Percentiles rank a stretch among this genome's conserved stretches.
Evolutionary conservation across 2,113 vertebrate species (phyloP).

Genomic region (Bubo blakistoni): DNA sequence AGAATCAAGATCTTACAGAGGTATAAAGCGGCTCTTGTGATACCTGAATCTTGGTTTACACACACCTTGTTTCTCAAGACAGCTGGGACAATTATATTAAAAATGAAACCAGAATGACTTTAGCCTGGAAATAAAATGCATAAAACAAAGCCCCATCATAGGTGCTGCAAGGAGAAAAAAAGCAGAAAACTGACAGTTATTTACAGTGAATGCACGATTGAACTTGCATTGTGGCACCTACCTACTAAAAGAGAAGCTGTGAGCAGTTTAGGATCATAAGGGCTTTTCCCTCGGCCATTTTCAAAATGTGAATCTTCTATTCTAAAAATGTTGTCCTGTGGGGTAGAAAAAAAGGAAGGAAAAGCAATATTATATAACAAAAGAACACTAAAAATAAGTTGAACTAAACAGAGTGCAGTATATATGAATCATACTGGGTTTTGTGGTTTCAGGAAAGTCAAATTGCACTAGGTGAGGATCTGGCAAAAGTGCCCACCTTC

Average conservation of each 20-base stretch:
- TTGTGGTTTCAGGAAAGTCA: not conserved
- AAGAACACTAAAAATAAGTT: not conserved
- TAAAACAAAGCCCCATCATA: not conserved
- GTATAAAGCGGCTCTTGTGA: not conserved
- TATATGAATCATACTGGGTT: not conserved
- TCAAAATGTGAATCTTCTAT: conserved; percentile 86
- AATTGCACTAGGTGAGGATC: not conserved
- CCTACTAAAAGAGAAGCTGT: conserved; percentile 94
- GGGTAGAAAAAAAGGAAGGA: conserved; percentile 43
- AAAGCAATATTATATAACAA: not conserved
- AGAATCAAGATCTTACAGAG: not conserved
- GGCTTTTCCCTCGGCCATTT: conserved; percentile 95
- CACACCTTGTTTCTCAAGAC: not conserved
- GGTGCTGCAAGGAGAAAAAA: not conserved
- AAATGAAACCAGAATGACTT: not conserved
- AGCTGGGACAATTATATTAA: not conserved
- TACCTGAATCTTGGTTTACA: not conserved
- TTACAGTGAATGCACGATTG: not conserved
- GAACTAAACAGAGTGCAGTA: not conserved
- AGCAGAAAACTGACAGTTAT: not conserved
- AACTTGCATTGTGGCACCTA: conserved; percentile 63
- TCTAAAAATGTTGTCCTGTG: conserved; percentile 90
- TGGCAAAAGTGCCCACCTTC: not conserved
- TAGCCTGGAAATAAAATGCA: not conserved
- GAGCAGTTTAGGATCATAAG: conserved; percentile 93